Evolutionary conservation across 2,888 invertebrate genomes (phyloP), one percentile per base, ranked within the genome.

Genomic region (Ormyrus labotus): DNA sequence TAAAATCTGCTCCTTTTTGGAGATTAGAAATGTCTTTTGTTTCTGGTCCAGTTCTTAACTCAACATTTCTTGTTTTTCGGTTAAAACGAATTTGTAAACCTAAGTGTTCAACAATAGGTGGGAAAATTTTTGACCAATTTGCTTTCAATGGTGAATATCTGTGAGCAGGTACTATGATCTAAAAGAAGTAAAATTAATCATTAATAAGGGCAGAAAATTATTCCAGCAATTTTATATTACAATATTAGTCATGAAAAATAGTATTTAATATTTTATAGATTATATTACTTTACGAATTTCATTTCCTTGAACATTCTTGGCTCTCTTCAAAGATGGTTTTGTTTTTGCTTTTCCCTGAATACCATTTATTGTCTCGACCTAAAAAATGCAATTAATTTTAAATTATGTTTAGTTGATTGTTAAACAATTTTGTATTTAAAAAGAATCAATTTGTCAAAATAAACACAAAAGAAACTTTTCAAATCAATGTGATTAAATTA

Each of bases 1-100:
- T 97, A 93, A 99, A 99, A 92, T 99, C 99, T 11, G 98, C 98
- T 69, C 96, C 99, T 92, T 98, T 99, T 90, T 99, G 99, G 82
- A 99, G 92, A 90, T 97, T 96, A 9, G 95, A 94, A 83, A 98
- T 95, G 87, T 99, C 98, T 84, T 94, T 93, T 0, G 96, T 96
- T 87, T 96, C 95, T 63, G 93, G 91, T 71, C 92, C 91, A 10
- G 92, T 91, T 86, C 96, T 94, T 70, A 98, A 95, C 92, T 98
- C 98, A 0, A 99, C 97, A 91, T 97, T 96, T 83, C 97, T 93
- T 0, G 96, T 94, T 91, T 96, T 97, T 75, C 98, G 93, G 91
- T 99, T 99, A 89, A 98, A 99, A 80, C 99, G 93, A 74, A 98
- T 95, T 92, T 99, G 98, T 34, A 99, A 92, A 83, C 34, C 34